Evolutionary conservation across 2,888 invertebrate genomes (phyloP), one percentile per base, ranked within the genome.

Genomic region (Sminthurinus aureus): DNA sequence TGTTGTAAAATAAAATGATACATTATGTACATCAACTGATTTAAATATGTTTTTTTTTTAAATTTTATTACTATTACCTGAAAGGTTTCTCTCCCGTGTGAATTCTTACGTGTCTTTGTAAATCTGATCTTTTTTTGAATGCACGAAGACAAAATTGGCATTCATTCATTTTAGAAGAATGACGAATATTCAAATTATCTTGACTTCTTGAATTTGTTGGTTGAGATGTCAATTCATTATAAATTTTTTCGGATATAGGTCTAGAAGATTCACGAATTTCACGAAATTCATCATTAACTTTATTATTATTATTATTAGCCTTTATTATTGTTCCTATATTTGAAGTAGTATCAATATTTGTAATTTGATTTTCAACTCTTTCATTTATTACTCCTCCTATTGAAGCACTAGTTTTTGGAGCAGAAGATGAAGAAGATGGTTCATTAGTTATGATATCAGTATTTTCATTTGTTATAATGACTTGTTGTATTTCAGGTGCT

Each of bases 81-180:
- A 86, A 90, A 2, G 91, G 90, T 83, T 90, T 91, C 86, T 91
- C 90, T 24, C 91, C 90, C 52, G 90, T 90, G 86, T 91, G 91
- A 18, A 90, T 90, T 67, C 91, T 89, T 50, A 90, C 88, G 85
- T 92, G 92, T 78, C 91, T 90, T 84, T 91, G 90, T 58, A 92
- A 89, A 88, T 92, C 91, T 58, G 90, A 90, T 18, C 90, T 89
- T 86, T 91, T 91, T 87, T 90, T 91, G 88, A 91, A 92, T 15
- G 89, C 88, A 87, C 91, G 91, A 38, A 89, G 89, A 88, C 92
- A 92, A 52, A 89, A 87, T n/a, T 89, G 85, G 87, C 92, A 92
- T 26, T 89, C 89, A 84, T 85, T 84, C 6, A 79, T 38, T n/a
- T 75, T 81, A 12, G 73, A 76, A 26, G 20, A 12, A 6, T 8